Conservation (phyloP, 2,888 invertebrate species). For the Lasioglossum vierecki region DNA sequence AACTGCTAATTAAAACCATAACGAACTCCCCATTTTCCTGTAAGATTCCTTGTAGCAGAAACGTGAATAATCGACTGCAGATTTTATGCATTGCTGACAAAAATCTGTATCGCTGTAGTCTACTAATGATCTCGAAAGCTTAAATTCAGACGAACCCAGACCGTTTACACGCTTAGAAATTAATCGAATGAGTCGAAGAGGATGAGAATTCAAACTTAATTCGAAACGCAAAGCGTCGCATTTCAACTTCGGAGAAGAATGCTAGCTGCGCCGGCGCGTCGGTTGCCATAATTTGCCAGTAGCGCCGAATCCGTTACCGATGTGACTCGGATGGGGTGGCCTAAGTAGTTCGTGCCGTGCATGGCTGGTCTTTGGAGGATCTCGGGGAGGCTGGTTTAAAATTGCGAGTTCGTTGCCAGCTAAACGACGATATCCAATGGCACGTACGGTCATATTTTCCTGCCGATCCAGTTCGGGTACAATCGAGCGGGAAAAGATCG, state of each 20-base stretch:
- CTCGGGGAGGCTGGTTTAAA: conserved; percentile 43
- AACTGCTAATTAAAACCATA: neutral
- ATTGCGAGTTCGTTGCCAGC: conserved; percentile 53
- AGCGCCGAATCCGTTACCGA: conserved; percentile 27
- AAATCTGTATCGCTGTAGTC: too few relatives aligned
- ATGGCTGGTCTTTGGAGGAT: conserved; percentile 4
- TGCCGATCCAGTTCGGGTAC: conserved; percentile 29
- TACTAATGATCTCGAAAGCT: too few relatives aligned
- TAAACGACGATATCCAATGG: conserved; percentile 41
- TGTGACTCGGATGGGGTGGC: neutral
- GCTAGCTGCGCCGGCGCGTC: neutral
- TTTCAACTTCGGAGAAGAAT: too few relatives aligned
- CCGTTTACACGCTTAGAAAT: too few relatives aligned
- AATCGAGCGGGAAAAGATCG: conserved; percentile 40
- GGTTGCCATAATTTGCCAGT: neutral
- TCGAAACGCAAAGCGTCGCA: too few relatives aligned
- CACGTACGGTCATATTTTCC: conserved; percentile 48
- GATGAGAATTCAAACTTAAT: too few relatives aligned
- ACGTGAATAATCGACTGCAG: too few relatives aligned
- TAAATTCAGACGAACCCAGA: too few relatives aligned
- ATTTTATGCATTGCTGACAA: too few relatives aligned
- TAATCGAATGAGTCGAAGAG: too few relatives aligned
- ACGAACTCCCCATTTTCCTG: neutral
- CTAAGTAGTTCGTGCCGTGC: conserved; percentile 33
- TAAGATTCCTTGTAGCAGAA: neutral